Evolutionary conservation across 2,888 invertebrate species (phyloP).

Genomic region (Cyrtodaria siliqua): DNA sequence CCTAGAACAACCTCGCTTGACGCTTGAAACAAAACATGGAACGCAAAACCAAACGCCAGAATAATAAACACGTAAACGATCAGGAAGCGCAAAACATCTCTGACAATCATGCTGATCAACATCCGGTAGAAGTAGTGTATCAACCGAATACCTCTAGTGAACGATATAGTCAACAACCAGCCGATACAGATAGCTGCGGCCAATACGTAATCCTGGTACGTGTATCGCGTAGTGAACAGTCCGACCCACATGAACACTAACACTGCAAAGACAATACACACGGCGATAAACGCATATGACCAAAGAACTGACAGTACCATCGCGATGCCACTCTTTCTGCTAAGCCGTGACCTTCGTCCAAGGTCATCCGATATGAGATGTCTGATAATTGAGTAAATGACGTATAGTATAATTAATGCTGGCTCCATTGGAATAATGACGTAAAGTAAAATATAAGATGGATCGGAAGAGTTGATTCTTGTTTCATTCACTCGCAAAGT

Average conservation of each 20-base stretch:
- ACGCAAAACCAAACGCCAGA: conserved; percentile 80
- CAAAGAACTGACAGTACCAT: conserved; percentile 8
- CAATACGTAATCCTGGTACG: conserved; percentile 77
- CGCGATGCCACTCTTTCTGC: conserved; percentile 18
- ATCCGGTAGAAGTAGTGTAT: conserved; percentile 82
- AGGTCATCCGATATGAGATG: conserved; percentile 6
- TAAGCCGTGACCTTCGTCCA: conserved; percentile 18
- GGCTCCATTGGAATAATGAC: conserved; percentile 72
- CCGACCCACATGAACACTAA: conserved; percentile 76
- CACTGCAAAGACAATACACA: conserved; percentile 60
- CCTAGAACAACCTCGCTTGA: conserved; percentile 53
- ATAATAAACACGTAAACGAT: conserved; percentile 81
- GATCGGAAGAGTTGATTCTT: conserved; percentile 30
- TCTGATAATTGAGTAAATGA: conserved; percentile 26
- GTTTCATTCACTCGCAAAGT: conserved; percentile 43
- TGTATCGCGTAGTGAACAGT: conserved; percentile 54
- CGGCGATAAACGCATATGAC: conserved; percentile 39
- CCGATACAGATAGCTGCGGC: conserved; percentile 78
- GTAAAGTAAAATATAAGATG: conserved; percentile 57
- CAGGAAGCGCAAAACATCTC: conserved; percentile 79
- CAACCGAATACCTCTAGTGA: conserved; percentile 81
- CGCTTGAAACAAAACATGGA: conserved; percentile 78
- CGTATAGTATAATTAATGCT: conserved; percentile 62
- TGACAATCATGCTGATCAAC: conserved; percentile 80
- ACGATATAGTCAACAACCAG: conserved; percentile 80